These are phyloP conservation scores for Meteorus cinctellus DNA, from an alignment of 2,888 invertebrate species.

Conservation along the genomic window DNA sequence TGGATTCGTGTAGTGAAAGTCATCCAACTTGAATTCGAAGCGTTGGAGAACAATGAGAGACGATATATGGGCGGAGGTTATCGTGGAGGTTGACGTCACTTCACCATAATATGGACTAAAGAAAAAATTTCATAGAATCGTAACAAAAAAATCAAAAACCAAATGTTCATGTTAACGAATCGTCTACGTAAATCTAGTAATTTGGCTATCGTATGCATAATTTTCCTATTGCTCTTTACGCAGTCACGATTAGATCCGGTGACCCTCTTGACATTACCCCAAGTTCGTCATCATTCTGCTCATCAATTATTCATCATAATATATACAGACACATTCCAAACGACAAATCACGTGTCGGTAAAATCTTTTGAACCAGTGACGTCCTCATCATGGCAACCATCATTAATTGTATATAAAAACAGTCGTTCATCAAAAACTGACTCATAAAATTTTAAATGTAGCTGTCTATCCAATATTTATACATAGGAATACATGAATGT, in stretches of 20 bases:
- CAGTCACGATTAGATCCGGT: not conserved
- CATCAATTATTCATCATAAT: not conserved
- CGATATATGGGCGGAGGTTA: not conserved
- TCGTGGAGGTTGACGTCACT: not conserved
- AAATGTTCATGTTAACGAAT: not conserved
- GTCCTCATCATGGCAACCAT: slow-evolving; percentile 50
- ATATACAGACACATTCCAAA: not conserved
- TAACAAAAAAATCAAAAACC: not conserved
- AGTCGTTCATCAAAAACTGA: not conserved
- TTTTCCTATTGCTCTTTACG: not conserved
- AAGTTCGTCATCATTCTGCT: not conserved
- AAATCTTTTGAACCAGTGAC: not conserved
- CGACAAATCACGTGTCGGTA: not conserved
- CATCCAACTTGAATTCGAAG: not conserved
- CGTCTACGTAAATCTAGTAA: not conserved
- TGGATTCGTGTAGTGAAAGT: slow-evolving; percentile 6
- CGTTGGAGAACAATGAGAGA: slow-evolving; percentile 14
- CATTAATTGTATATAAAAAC: slow-evolving; percentile 50
- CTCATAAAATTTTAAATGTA: not conserved
- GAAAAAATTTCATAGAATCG: not conserved
- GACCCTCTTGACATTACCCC: not conserved
- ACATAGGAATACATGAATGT: not conserved
- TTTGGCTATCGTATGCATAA: not conserved
- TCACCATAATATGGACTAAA: not conserved
- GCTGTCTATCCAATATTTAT: not conserved